Percentiles rank a stretch among this genome's conserved stretches.
These are phyloP conservation scores for Crossocerus cetratus DNA, from an alignment of 2,888 invertebrate genomes.

Conservation along the genomic window DNA sequence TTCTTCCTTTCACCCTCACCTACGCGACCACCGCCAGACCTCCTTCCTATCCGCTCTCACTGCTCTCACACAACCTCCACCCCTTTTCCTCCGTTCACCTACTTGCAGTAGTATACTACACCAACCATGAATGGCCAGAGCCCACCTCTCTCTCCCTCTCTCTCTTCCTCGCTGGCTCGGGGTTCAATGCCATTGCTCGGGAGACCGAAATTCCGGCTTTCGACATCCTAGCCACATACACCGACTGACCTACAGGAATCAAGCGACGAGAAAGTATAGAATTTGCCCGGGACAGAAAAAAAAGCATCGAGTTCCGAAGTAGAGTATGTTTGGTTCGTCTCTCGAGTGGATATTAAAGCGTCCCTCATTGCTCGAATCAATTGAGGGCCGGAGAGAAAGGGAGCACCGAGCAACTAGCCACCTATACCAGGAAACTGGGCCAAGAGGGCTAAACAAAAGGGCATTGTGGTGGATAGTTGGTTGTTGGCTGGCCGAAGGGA, in stretches of 20 bases:
- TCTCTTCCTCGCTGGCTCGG: conserved; percentile 19
- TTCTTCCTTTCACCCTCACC: conserved; percentile 54
- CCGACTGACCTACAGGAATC: no score
- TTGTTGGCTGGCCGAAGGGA: conserved; percentile 1
- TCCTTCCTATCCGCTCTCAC: conserved; percentile 17
- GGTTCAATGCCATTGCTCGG: conserved; percentile 56
- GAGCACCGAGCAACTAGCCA: conserved; percentile 31
- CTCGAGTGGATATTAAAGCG: conserved; percentile 23
- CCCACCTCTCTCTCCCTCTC: conserved; percentile 58
- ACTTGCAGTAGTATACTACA: conserved; percentile 54
- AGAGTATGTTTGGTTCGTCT: not conserved
- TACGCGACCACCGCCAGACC: conserved; percentile 37
- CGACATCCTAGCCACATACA: conserved; percentile 29
- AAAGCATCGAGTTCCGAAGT: not conserved
- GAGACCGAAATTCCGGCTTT: conserved; percentile 53
- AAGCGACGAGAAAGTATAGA: no score
- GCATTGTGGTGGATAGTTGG: conserved; percentile 45
- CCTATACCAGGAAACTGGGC: conserved; percentile 42
- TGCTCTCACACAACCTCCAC: not conserved
- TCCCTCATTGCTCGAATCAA: conserved; percentile 37
- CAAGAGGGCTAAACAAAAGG: conserved; percentile 53
- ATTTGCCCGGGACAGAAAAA: not conserved
- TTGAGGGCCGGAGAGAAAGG: conserved; percentile 26
- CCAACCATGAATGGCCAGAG: conserved; percentile 71
- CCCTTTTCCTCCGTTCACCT: conserved; percentile 33